Evolutionary conservation across 2,113 vertebrate species (phyloP), one percentile per base, ranked within the genome.

Genomic region (Lampris incognitus): DNA sequence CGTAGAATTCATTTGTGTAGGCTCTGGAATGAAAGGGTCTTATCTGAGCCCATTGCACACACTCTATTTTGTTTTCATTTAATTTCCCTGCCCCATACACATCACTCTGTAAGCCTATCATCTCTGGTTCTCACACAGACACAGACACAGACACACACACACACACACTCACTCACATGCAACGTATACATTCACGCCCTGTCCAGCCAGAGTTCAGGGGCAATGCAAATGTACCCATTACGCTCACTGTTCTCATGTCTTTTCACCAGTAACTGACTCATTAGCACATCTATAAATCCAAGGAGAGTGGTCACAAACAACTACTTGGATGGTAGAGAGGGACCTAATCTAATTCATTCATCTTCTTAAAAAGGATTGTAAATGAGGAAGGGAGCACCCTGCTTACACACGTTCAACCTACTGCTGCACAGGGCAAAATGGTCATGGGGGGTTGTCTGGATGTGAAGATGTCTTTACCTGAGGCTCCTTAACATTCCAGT

Each of bases 221-320:
- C 58, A 67, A 86, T 85, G 90, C 72, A 74, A 83, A 89, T 79
- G 69, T n/a, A 0, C 1, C 69, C 52, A 81, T 90, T 81, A 87
- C 58, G 58, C 51, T 83, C 55, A 60, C 66, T 64, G 24, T 83
- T 82, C 64, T 65, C 83, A 72, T 62, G 52, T 77, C 66, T 44
- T 66, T 58, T 74, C 69, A 69, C 13, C 59, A 1, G 72, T 87
- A 87, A 90, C 75, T 76, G 79, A 79, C 13, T 61, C 58, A 91
- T 94, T 91, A 84, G 40, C 86, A 90, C 36, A 36, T 69, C 80
- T 89, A 91, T 82, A 38, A 49, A 71, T 46, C 3, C 60, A 9
- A 46, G 46, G 39, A 65, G 42, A 57, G 38, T 24, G 58, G 72
- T 72, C 63, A 85, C 61, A 88, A 91, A 89, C 79, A 87, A 24